Conservation (phyloP, 1,140 invertebrate species). For the Drosophila tsacasi region DNA sequence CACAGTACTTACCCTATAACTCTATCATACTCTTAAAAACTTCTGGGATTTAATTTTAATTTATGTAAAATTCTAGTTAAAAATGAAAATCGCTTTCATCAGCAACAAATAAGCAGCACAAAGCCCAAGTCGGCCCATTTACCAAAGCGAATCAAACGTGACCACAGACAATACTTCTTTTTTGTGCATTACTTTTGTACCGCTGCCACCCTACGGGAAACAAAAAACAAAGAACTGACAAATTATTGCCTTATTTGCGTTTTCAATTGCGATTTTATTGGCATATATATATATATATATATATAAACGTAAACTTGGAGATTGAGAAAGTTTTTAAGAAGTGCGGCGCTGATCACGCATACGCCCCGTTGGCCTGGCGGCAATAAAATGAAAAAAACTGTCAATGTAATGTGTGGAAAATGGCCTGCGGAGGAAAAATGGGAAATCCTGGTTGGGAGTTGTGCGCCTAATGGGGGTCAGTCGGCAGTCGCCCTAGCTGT, state of each 20-base stretch:
- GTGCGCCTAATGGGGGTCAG: slow-evolving; percentile 55
- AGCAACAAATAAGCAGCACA: slow-evolving; percentile 48
- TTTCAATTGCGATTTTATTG: slow-evolving; percentile 75
- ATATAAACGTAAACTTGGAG: slow-evolving; percentile 17
- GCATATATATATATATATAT: slow-evolving; percentile 17
- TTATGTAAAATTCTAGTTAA: slow-evolving; percentile 59
- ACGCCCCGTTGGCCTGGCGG: slow-evolving; percentile 65
- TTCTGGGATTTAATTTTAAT: slow-evolving; percentile 44
- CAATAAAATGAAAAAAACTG: slow-evolving; percentile 65
- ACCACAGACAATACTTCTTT: slow-evolving; percentile 68
- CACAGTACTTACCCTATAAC: background rate
- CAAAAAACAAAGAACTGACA: slow-evolving; percentile 29
- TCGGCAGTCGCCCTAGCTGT: slow-evolving; percentile 35
- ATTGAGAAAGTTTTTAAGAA: slow-evolving; percentile 40
- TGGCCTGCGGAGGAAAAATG: slow-evolving; percentile 34
- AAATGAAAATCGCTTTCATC: slow-evolving; percentile 52
- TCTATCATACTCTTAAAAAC: background rate
- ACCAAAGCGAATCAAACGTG: slow-evolving; percentile 62
- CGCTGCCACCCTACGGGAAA: background rate
- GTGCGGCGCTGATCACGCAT: slow-evolving; percentile 61
- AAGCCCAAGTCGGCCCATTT: slow-evolving; percentile 61
- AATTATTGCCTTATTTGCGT: slow-evolving; percentile 72
- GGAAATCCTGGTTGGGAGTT: slow-evolving; percentile 8
- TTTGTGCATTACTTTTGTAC: background rate
- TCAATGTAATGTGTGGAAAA: slow-evolving; percentile 64